Conservation (phyloP, 1,140 invertebrate species). For the Rhagoletis pomonella region DNA sequence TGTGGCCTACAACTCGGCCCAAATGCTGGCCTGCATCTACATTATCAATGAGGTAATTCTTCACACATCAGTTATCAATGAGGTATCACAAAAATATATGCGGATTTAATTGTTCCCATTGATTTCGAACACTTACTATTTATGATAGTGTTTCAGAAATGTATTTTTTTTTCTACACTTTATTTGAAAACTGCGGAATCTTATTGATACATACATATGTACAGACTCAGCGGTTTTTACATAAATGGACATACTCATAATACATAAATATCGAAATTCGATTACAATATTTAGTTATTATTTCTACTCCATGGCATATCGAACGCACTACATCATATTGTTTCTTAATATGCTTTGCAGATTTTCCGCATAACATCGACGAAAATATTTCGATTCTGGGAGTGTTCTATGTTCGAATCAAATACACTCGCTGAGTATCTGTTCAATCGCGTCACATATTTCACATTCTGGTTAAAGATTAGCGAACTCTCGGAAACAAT, state of each 20-base stretch:
- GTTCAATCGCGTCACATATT: slow-evolving; percentile 71
- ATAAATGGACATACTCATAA: background rate
- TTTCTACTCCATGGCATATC: no score
- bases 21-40: slow-evolving; percentile 66
- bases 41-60: slow-evolving; percentile 63
- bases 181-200: no score
- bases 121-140: no score
- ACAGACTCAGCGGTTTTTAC: no score
- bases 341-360: background rate
- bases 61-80: background rate
- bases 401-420: slow-evolving; percentile 57
- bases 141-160: no score
- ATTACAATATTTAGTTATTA: no score
- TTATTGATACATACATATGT: no score
- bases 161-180: no score
- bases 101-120: no score
- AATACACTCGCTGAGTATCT: slow-evolving; percentile 53
- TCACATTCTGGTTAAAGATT: slow-evolving; percentile 77
- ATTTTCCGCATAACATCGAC: slow-evolving; percentile 55
- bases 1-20: slow-evolving; percentile 64
- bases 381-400: slow-evolving; percentile 63
- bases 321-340: no score
- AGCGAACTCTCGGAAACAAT: slow-evolving; percentile 82
- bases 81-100: no score
- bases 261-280: background rate